Percentiles rank a stretch among this genome's conserved stretches.
These are phyloP conservation scores for Epicauta chinensis DNA, from an alignment of 1,140 invertebrate genomes.

Conservation along the genomic window DNA sequence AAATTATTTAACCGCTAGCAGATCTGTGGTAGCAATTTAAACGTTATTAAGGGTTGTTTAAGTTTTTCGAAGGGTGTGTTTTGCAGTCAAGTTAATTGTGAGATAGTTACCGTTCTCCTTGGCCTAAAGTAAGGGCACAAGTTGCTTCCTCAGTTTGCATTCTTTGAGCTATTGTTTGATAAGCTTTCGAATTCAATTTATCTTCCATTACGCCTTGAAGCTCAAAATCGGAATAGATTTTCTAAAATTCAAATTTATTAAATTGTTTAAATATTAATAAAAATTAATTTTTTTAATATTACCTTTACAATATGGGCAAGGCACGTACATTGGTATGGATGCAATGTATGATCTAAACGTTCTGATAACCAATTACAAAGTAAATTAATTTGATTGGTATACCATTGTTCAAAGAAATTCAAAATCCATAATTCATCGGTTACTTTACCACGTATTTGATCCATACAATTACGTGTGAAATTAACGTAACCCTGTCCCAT, in stretches of 20 bases:
- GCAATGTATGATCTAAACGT: slow-evolving; percentile 86
- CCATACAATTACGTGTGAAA: slow-evolving; percentile 95
- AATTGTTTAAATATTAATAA: neutral
- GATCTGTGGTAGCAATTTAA: no score
- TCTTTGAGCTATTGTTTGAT: slow-evolving; percentile 86
- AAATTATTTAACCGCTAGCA: no score
- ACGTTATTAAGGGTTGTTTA: no score
- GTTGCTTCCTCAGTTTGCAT: slow-evolving; percentile 97
- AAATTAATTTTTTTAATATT: slow-evolving; percentile 29
- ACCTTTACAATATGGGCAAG: slow-evolving; percentile 95
- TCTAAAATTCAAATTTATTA: slow-evolving; percentile 57
- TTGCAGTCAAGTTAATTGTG: no score
- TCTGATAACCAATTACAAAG: slow-evolving; percentile 94
- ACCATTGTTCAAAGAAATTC: slow-evolving; percentile 97
- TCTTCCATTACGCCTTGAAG: slow-evolving; percentile 98
- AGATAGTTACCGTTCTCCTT: slow-evolving; percentile 57
- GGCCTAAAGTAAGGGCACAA: slow-evolving; percentile 79
- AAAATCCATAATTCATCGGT: slow-evolving; percentile 96
- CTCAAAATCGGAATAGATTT: slow-evolving; percentile 98
- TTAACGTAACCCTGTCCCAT: slow-evolving; percentile 97
- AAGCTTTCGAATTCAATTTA: slow-evolving; percentile 94
- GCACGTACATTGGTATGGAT: slow-evolving; percentile 95
- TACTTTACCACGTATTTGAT: slow-evolving; percentile 95
- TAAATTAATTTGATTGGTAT: slow-evolving; percentile 88
- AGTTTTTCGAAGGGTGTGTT: no score